Percentiles rank a stretch among this genome's conserved stretches.
Conservation (phyloP, 2,113 vertebrate genomes). For the Campylomormyrus tamandua region DNA sequence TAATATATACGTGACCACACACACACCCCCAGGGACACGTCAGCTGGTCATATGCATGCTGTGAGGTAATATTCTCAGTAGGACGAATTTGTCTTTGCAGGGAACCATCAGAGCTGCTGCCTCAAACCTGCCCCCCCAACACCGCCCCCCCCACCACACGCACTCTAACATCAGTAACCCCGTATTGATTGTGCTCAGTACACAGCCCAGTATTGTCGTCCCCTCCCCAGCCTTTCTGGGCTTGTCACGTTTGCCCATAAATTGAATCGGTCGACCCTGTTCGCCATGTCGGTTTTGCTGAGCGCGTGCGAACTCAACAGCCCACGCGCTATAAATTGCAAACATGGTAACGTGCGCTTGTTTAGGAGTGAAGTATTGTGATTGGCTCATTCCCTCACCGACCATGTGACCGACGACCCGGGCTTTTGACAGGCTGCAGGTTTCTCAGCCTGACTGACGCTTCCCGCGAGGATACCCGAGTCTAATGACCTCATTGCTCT, state of each 20-base stretch:
- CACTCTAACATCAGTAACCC: constrained; percentile 5
- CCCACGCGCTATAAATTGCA: neutral
- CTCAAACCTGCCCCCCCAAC: neutral
- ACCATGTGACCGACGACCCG: neutral
- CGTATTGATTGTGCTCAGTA: neutral
- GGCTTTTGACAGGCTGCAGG: neutral
- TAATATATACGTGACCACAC: neutral
- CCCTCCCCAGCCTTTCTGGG: neutral
- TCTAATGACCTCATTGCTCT: constrained; percentile 1
- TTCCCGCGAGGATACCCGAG: neutral
- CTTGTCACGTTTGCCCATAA: neutral
- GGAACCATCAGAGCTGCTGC: too few species aligned
- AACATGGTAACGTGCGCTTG: neutral
- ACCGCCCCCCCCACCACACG: neutral
- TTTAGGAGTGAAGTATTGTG: neutral
- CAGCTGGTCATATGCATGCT: neutral
- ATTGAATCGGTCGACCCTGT: neutral
- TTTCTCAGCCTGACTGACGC: neutral
- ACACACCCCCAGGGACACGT: neutral
- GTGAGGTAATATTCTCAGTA: neutral
- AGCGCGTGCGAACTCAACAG: neutral
- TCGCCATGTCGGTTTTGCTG: neutral
- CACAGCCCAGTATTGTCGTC: constrained; percentile 4
- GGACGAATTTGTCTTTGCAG: constrained; percentile 1
- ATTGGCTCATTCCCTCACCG: neutral